Evolutionary conservation across 1,140 invertebrate genomes (phyloP).

Genomic region (Drosophila murphyi): DNA sequence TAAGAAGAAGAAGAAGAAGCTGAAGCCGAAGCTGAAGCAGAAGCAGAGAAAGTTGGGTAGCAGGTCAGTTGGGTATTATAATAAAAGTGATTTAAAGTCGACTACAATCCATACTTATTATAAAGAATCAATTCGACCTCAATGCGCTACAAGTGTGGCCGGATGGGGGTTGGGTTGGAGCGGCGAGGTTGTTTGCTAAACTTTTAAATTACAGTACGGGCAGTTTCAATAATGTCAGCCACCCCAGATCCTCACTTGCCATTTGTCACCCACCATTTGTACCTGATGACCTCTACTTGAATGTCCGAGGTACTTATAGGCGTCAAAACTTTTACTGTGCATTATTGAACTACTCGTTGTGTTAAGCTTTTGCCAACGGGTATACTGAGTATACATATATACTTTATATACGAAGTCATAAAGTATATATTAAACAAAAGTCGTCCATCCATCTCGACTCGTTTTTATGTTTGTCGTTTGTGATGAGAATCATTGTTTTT

Average conservation of each 20-base stretch:
- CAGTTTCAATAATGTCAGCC: conserved; percentile 72
- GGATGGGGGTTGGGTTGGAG: neutral
- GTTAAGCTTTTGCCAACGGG: too few species aligned
- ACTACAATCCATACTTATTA: conserved; percentile 60
- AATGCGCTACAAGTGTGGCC: conserved; percentile 59
- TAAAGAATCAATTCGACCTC: conserved; percentile 75
- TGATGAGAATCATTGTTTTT: too few species aligned
- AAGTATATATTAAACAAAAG: too few species aligned
- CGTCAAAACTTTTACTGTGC: conserved; percentile 29
- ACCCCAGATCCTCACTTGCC: neutral
- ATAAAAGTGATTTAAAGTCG: conserved; percentile 64
- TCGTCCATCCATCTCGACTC: too few species aligned
- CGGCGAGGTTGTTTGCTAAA: conserved; percentile 36
- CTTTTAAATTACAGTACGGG: conserved; percentile 78
- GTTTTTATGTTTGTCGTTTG: too few species aligned
- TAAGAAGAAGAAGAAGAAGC: conserved; percentile 7
- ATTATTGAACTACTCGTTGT: neutral
- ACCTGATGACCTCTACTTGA: conserved; percentile 3
- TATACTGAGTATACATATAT: too few species aligned
- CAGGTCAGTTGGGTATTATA: conserved; percentile 37
- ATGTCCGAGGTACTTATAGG: conserved; percentile 23
- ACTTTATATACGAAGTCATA: too few species aligned
- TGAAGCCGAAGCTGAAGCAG: neutral
- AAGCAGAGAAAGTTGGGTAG: neutral
- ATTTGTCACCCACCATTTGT: neutral